A percentile compares a stretch with the other conserved stretches of the same genome.
phyloP scores from a whole-genome alignment of 2,113 vertebrate genomes.

The Noctilio leporinus region DNA sequence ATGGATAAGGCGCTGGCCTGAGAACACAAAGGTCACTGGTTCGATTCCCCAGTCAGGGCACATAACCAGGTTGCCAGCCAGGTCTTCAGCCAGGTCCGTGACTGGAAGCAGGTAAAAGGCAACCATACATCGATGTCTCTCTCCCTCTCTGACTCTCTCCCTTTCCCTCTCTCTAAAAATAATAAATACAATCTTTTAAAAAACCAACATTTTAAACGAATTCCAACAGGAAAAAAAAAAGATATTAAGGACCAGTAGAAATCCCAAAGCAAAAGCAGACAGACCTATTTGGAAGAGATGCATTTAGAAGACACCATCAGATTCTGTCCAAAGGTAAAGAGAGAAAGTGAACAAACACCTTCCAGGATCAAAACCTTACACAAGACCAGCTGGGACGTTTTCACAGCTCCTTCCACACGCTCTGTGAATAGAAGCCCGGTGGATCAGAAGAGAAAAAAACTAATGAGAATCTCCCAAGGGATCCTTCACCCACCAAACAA shows the following conservation, averaged over 20 bases:
- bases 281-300: slow-evolving; percentile 74
- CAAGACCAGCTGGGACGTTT: neutral
- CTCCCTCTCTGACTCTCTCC: too few relatives aligned
- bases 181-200: too few relatives aligned
- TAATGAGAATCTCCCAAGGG: slow-evolving; percentile 77
- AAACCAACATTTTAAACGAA: neutral
- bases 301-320: neutral
- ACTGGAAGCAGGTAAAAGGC: too few relatives aligned
- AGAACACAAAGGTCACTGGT: too few relatives aligned
- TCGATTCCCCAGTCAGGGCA: too few relatives aligned
- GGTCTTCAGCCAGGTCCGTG: too few relatives aligned
- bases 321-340: neutral
- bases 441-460: slow-evolving; percentile 83
- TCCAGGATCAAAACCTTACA: neutral
- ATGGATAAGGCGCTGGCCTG: too few relatives aligned
- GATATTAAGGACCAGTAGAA: slow-evolving; percentile 68
- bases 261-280: slow-evolving; percentile 77
- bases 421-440: slow-evolving; percentile 51
- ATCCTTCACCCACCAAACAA: slow-evolving; percentile 77
- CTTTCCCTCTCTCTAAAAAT: too few relatives aligned
- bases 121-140: too few relatives aligned
- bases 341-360: neutral
- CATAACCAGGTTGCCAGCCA: too few relatives aligned
- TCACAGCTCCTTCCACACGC: neutral
- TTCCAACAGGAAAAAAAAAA: neutral